These are phyloP conservation scores for Quadriops clusia DNA, from an alignment of 2,888 invertebrate species.

Conservation along the genomic window DNA sequence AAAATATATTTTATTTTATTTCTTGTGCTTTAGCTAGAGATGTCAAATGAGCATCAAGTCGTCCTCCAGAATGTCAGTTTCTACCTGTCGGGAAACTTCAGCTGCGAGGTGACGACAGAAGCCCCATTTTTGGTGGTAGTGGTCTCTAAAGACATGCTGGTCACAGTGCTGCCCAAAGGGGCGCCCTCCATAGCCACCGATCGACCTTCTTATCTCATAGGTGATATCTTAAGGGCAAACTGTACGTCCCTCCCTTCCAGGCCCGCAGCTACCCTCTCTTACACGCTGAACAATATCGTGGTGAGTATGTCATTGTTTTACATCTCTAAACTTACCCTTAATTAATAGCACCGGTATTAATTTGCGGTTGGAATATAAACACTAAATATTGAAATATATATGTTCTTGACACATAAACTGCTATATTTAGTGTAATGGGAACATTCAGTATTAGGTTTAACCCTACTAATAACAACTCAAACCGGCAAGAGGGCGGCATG, in stretches of 20 bases:
- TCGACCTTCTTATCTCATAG: conserved; percentile 60
- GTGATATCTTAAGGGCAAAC: conserved; percentile 63
- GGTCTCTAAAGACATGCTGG: conserved; percentile 54
- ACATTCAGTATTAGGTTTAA: too few relatives aligned
- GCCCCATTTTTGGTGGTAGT: conserved; percentile 61
- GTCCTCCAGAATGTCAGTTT: conserved; percentile 58
- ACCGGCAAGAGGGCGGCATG: too few relatives aligned
- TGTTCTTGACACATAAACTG: too few relatives aligned
- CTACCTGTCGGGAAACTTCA: conserved; percentile 63
- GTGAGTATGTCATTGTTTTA: too few relatives aligned
- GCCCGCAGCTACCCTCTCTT: conserved; percentile 61
- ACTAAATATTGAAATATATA: too few relatives aligned
- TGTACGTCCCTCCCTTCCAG: conserved; percentile 70
- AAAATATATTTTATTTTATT: too few relatives aligned
- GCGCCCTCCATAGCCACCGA: conserved; percentile 58
- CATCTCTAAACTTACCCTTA: too few relatives aligned
- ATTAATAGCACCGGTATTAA: too few relatives aligned
- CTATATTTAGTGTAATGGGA: too few relatives aligned
- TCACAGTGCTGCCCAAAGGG: conserved; percentile 57
- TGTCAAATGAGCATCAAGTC: conserved; percentile 65
- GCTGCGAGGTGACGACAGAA: conserved; percentile 70
- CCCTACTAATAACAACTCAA: too few relatives aligned
- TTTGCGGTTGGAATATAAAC: too few relatives aligned
- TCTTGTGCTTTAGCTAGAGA: conserved; percentile 61
- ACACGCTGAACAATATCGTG: conserved; percentile 65